Base-by-base conservation (phyloP, 2,797 vertebrate genomes). In the Scarus forsteni region DNA sequence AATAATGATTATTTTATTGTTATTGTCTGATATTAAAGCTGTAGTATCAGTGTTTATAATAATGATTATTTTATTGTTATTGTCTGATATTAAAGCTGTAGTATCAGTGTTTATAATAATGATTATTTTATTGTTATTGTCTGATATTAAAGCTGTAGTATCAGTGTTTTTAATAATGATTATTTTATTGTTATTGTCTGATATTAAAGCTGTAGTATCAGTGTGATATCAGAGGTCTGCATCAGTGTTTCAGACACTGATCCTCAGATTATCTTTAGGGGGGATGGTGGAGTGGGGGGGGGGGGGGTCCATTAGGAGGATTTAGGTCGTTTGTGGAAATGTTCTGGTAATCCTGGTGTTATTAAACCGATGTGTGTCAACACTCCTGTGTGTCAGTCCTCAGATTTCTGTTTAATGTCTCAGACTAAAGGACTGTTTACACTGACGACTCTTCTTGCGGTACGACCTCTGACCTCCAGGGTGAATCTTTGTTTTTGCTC, bases 261-360 rank as follows among this genome's bases (percentile, higher is more conserved):
- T 58, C 64, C 45, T 39, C 56, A 75, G 79, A 80, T 88, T 84
- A 80, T 64, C 53, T 50, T 5, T 9, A 15, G 55, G 67, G 75
- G n/a, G n/a, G n/a, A n/a, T n/a, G n/a, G n/a, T n/a, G n/a, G n/a
- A n/a, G n/a, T n/a, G n/a, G n/a, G n/a, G n/a, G n/a, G n/a, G 83
- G 80, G 75, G 74, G 3, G 19, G 81, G 66, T 71, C 55, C 56
- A 48, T 84, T 77, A 68, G 76, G 57, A 77, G 19, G 88, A 84
- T 90, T 84, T 81, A 77, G 85, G 79, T 76, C 52, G n/a, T 80
- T 75, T 72, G 68, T 66, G 58, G 77, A 70, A 68, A 84, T 79
- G 63, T 70, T 52, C 67, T 50, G 76, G 77, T 84, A 73, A 85
- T 77, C 39, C 72, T 68, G 57, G 76, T 85, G 77, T 85, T 63